Conservation (phyloP, 2,888 invertebrate genomes). For the Halocaridina rubra region DNA sequence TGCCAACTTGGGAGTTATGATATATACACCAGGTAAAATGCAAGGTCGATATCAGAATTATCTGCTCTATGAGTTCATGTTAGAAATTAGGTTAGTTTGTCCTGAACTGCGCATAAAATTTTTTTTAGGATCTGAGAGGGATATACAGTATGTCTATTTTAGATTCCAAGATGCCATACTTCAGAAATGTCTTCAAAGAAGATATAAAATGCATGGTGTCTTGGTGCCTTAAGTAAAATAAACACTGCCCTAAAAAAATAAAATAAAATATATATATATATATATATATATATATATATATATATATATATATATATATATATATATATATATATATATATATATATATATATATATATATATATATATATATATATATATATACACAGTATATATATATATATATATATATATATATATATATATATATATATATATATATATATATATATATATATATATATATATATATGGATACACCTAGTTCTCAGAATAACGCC, state of each 20-base stretch:
- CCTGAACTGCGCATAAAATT: background rate
- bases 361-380: background rate
- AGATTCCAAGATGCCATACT: too few species aligned
- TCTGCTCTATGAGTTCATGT: too few species aligned
- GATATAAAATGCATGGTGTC: too few species aligned
- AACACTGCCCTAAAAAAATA: background rate
- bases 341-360: background rate
- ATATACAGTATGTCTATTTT: background rate
- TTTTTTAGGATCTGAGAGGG: background rate
- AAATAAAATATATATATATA: background rate
- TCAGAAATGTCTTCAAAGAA: too few species aligned
- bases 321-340: conserved; percentile 10
- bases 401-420: conserved; percentile 28
- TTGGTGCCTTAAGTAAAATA: background rate
- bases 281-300: background rate
- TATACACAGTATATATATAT: background rate
- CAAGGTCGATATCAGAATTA: too few species aligned
- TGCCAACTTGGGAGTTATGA: too few species aligned
- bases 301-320: background rate
- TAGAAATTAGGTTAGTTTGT: too few species aligned
- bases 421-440: conserved; percentile 35
- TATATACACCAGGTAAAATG: too few species aligned
- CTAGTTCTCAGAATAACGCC: too few species aligned
- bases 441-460: conserved; percentile 39
- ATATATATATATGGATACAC: background rate